Evolutionary conservation across 1,140 invertebrate species (phyloP), one percentile per base, ranked within the genome.

Genomic region (Drosophila insularis): DNA sequence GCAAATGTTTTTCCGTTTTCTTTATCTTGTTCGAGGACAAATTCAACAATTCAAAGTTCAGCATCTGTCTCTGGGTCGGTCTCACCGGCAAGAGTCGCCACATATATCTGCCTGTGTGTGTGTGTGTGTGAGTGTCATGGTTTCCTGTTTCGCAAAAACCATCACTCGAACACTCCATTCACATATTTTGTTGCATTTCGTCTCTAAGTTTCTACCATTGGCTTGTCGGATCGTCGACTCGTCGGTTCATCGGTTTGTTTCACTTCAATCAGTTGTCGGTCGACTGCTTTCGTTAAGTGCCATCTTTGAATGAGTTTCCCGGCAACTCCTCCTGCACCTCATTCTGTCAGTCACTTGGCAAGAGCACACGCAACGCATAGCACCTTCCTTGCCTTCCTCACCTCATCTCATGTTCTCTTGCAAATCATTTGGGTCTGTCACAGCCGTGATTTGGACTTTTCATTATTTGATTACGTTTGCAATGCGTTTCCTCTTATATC

Each of bases 241-340:
- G 21, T 62, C 53, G 43, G 80, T 81, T 70, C 75, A 69, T 76
- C 56, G 81, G 79, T 68, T 86, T 89, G 77, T 87, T 87, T 84
- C 80, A 80, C 80, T 87, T 89, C 84, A 87, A 87, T 87, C 84
- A 87, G 76, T 87, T 89, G 85, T 87, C 84, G 84, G 84, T 87
- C 74, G 84, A 87, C 72, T 87, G 84, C 84, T 89, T 87, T 87
- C 84, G 84, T 87, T 87, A 87, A 87, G 84, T 87, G 82, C 84
- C 82, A 87, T 82, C 82, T 87, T 89, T 87, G 81, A 82, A 81
- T 86, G 76, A 80, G 68, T 68, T 69, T 50, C 40, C 8, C 40
- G 43, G 39, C 17, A n/a, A 0, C 21, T 11, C 21, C 69, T 31
- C 43, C 43, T 17, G 17, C 43, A 50, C 43, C 64, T 35, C 14